A percentile compares a stretch with the other conserved stretches of the same genome.
phyloP scores from a whole-genome alignment of 2,888 invertebrate genomes.

The Drosophila anomelani region DNA sequence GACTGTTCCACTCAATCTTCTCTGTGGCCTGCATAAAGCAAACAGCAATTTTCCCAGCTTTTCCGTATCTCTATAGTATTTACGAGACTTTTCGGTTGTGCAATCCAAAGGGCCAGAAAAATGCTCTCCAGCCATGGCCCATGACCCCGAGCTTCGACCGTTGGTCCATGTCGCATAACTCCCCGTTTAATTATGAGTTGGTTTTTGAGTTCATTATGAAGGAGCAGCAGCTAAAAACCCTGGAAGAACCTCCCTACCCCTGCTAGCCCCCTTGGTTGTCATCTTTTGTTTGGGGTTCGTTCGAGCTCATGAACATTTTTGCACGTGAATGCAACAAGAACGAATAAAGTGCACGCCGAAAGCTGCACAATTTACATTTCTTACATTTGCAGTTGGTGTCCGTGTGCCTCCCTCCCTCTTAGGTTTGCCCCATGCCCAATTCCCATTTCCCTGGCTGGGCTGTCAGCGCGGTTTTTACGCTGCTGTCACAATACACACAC shows the following conservation, averaged over 20 bases:
- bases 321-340: conserved; percentile 73
- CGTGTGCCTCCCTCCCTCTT: conserved; percentile 4
- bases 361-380: conserved; percentile 76
- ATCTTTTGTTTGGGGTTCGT: conserved; percentile 30
- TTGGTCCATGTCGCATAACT: conserved; percentile 77
- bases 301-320: conserved; percentile 72
- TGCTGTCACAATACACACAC: conserved; percentile 74
- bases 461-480: conserved; percentile 77
- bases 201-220: conserved; percentile 75
- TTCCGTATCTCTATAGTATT: conserved; percentile 24
- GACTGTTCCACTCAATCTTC: conserved; percentile 65
- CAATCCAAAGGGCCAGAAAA: conserved; percentile 40
- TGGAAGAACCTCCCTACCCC: background rate
- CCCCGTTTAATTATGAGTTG: conserved; percentile 80
- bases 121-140: conserved; percentile 32
- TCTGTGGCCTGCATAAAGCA: conserved; percentile 37
- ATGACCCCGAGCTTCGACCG: conserved; percentile 49
- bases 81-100: conserved; percentile 30
- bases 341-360: conserved; percentile 69
- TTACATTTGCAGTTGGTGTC: conserved; percentile 66
- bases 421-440: conserved; percentile 39
- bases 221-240: conserved; percentile 22
- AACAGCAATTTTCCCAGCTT: conserved; percentile 11
- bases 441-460: conserved; percentile 67
- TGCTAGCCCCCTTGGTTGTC: background rate